Conservation (phyloP, 2,888 invertebrate genomes). For the Thymelicus acteon region DNA sequence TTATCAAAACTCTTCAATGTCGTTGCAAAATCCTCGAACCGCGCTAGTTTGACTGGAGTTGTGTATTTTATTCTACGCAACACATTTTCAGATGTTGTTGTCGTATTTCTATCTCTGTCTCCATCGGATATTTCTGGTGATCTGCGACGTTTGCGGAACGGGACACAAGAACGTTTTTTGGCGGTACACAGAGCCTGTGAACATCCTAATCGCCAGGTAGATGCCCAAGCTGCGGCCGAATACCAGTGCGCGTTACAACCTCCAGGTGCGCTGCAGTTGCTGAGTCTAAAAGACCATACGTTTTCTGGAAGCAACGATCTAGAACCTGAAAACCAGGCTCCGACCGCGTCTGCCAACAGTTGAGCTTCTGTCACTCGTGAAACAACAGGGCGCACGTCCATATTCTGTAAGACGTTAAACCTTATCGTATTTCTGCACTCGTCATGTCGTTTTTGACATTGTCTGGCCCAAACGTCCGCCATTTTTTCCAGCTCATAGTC, state of each 20-base stretch:
- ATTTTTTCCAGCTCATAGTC: conserved; percentile 76
- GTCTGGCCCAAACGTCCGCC: conserved; percentile 79
- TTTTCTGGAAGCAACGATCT: conserved; percentile 66
- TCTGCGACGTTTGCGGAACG: conserved; percentile 62
- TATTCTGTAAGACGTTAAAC: conserved; percentile 76
- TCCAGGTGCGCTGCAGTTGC: conserved; percentile 72
- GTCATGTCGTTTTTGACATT: conserved; percentile 79
- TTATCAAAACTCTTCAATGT: conserved; percentile 44
- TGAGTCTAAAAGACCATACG: conserved; percentile 68
- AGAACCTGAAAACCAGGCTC: conserved; percentile 77
- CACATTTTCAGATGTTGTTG: conserved; percentile 55
- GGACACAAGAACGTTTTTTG: conserved; percentile 63
- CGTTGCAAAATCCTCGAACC: conserved; percentile 60
- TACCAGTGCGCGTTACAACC: conserved; percentile 79
- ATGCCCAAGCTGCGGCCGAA: conserved; percentile 75
- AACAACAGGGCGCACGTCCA: conserved; percentile 74
- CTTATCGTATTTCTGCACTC: conserved; percentile 76
- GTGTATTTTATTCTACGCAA: conserved; percentile 66
- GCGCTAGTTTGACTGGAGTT: conserved; percentile 49
- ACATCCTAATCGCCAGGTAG: conserved; percentile 77
- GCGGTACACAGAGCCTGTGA: conserved; percentile 75
- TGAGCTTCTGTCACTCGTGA: conserved; percentile 74
- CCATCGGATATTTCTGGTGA: conserved; percentile 27
- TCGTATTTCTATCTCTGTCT: conserved; percentile 43
- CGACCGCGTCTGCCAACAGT: conserved; percentile 73